Percentiles rank a stretch among this genome's conserved stretches.
phyloP scores from a whole-genome alignment of 2,113 vertebrate genomes.

The Eublepharis macularius region DNA sequence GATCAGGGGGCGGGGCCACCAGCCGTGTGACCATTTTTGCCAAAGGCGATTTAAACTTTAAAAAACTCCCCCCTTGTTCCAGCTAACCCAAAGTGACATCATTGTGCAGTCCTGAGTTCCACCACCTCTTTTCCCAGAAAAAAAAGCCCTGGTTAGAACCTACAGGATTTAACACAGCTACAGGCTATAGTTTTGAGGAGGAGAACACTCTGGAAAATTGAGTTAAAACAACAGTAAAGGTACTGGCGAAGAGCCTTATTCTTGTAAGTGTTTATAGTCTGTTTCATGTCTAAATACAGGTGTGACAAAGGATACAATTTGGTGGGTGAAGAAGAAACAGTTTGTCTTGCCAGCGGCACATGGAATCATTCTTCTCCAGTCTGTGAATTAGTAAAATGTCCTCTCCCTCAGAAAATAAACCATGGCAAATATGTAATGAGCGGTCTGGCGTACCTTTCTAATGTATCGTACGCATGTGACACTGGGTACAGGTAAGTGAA shows the following conservation, averaged over 20 bases:
- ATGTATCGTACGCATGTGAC: conserved; percentile 82
- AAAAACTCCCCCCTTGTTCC: too few species aligned
- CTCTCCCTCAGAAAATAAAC: conserved; percentile 75
- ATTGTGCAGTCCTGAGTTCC: too few species aligned
- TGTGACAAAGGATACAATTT: conserved; percentile 87
- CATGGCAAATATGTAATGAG: conserved; percentile 80
- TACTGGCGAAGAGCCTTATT: neutral
- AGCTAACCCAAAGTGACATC: too few species aligned
- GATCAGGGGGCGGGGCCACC: too few species aligned
- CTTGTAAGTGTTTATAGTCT: neutral
- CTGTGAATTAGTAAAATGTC: conserved; percentile 87
- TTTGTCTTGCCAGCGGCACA: conserved; percentile 83
- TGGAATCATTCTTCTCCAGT: conserved; percentile 84
- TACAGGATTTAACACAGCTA: too few species aligned
- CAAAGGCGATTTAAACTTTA: too few species aligned
- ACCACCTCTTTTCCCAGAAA: too few species aligned
- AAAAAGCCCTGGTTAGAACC: neutral
- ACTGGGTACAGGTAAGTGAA: conserved; percentile 89
- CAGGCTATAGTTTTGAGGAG: neutral
- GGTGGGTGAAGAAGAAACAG: conserved; percentile 81
- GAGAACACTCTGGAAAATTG: neutral
- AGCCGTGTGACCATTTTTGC: too few species aligned
- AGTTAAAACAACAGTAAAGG: neutral
- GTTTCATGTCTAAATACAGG: conserved; percentile 70
- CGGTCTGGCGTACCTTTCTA: conserved; percentile 85